A percentile compares a stretch with the other conserved stretches of the same genome.
Evolutionary conservation across 2,888 invertebrate species (phyloP).

Genomic region (Synanthedon myopaeformis): DNA sequence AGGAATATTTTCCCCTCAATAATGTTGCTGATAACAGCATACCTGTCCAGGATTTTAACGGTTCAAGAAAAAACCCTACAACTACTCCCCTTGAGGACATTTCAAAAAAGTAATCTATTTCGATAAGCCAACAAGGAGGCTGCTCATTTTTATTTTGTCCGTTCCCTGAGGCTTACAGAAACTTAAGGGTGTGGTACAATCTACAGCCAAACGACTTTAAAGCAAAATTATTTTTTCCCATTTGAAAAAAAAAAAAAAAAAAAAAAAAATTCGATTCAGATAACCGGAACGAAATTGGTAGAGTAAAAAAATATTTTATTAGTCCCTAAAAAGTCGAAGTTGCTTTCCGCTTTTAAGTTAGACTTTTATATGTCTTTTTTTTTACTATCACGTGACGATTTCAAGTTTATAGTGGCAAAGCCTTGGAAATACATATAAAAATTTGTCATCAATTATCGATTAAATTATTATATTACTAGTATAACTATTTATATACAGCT

Average conservation of each 20-base stretch:
- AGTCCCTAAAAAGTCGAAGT: no score
- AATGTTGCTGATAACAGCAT: constrained; percentile 15
- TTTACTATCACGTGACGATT: no score
- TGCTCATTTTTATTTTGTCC: constrained; percentile 67
- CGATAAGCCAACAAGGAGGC: constrained; percentile 64
- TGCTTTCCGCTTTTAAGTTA: no score
- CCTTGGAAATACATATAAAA: no score
- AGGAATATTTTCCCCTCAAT: constrained; percentile 4
- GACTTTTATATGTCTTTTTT: no score
- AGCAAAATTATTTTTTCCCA: not conserved
- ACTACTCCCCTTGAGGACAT: constrained; percentile 44
- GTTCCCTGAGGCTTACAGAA: constrained; percentile 58
- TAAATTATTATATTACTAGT: no score
- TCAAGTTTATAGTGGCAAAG: no score
- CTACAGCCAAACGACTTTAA: constrained; percentile 4
- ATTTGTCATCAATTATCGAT: no score
- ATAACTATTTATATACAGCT: constrained; percentile 1
- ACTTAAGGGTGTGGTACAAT: constrained; percentile 31
- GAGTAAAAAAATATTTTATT: no score
- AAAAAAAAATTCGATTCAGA: no score
- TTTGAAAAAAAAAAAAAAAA: no score
- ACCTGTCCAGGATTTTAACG: not conserved
- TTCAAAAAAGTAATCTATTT: constrained; percentile 64
- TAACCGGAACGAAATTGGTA: no score
- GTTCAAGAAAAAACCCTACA: constrained; percentile 29